Evolutionary conservation across 2,113 vertebrate species (phyloP), one percentile per base, ranked within the genome.

Genomic region (Corydoras maculifer): DNA sequence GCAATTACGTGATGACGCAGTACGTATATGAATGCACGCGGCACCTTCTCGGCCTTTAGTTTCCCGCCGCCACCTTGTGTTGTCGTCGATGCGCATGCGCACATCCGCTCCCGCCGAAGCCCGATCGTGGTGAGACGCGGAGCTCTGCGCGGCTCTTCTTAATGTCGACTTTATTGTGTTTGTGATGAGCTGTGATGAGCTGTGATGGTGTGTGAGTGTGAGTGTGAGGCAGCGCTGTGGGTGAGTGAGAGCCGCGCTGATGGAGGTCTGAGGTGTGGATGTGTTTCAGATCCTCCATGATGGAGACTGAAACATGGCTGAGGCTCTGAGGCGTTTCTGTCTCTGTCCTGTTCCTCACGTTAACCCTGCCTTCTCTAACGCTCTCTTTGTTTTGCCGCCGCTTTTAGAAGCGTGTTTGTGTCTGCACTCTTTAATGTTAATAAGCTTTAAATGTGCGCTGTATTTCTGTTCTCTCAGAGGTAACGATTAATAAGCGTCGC

Each of bases 21-120:
- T 83, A 90, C 91, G 90, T 94, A 94, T 95, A 94, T 94, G 93
- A 94, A 92, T 92, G 92, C 93, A 83, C 87, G 92, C 93, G 90
- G 93, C 93, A 93, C 91, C 92, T 1, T 30, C 18, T 18, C 43
- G 35, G 48, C 43, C 49, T 43, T 49, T 69, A 12, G 35, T 69
- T 69, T 69, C 68, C 68, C 68, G 68, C 68, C 68, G 68, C 32
- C 55, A 12, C 10, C 13, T 53, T 53, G 10, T 57, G 54, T 57
- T 13, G 6, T 13, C 12, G 18, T 60, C 4, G 76, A 80, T 79
- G 88, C 91, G 90, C 88, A 90, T 70, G 53, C 57, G 65, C 65
- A 72, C 43, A 59, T 29, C 54, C 54, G 25, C 68, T 69, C 43
- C 57, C 12, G 66, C 55, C 58, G 58, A 58, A 69, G 57, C 35